phyloP scores from a whole-genome alignment of 2,888 invertebrate species.

The Agrochola lota region DNA sequence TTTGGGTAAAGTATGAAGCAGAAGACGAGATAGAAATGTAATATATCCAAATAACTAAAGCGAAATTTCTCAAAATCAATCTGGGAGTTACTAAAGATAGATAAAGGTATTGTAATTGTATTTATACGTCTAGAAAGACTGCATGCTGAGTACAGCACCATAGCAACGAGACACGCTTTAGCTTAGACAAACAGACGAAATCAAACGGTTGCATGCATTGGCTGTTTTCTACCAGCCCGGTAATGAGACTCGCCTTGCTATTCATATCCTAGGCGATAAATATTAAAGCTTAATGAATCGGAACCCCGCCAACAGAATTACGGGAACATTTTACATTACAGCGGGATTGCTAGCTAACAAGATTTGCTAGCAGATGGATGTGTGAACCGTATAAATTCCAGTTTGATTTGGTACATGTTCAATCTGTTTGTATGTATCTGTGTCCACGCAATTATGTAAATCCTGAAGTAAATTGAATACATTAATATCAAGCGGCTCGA shows the following conservation, averaged over 20 bases:
- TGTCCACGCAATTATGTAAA: conserved; percentile 62
- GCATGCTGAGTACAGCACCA: conserved; percentile 1
- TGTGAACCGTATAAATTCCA: conserved; percentile 66
- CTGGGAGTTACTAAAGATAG: neutral
- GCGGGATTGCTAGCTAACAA: conserved; percentile 71
- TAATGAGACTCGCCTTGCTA: conserved; percentile 52
- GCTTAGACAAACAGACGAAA: conserved; percentile 16
- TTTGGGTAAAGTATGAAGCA: neutral
- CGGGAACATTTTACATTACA: conserved; percentile 64
- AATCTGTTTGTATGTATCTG: conserved; percentile 51
- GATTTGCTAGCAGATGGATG: conserved; percentile 71
- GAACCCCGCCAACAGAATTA: conserved; percentile 55
- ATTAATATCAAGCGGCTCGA: conserved; percentile 40
- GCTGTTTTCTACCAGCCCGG: conserved; percentile 42
- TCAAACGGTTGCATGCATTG: conserved; percentile 37
- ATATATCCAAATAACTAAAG: neutral
- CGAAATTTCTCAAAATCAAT: neutral
- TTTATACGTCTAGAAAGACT: neutral
- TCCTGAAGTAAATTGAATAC: conserved; percentile 52
- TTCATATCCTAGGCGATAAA: conserved; percentile 59
- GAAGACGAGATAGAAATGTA: neutral
- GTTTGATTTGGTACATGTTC: conserved; percentile 62
- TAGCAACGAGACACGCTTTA: conserved; percentile 2
- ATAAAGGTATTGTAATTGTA: neutral
- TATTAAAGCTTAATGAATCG: conserved; percentile 72